These are phyloP conservation scores for Xiphorhynchus erythropygius DNA, from an alignment of 2,797 vertebrate genomes.

Conservation along the genomic window DNA sequence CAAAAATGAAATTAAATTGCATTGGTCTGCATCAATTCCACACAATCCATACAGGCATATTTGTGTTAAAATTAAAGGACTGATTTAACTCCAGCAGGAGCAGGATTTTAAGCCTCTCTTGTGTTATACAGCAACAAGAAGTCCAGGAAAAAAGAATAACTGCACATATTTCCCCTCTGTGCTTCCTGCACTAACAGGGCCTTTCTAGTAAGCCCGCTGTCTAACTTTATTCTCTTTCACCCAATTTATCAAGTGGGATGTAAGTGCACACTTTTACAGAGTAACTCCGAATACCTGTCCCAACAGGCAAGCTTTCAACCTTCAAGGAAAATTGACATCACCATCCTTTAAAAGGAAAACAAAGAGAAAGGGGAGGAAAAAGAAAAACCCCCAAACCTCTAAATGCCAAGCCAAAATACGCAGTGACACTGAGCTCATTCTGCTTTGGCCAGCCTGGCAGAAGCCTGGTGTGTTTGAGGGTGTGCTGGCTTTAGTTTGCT, in stretches of 20 bases:
- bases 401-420: not conserved
- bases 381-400: not conserved
- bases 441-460: conserved; percentile 15
- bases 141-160: not conserved
- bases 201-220: not conserved
- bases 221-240: not conserved
- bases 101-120: not conserved
- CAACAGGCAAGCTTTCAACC: conserved; percentile 3
- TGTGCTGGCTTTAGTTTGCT: conserved; percentile 55
- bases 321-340: not conserved
- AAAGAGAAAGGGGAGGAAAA: not conserved
- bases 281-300: not conserved
- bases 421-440: not conserved
- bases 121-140: not conserved
- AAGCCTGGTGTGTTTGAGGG: not conserved
- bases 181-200: not conserved
- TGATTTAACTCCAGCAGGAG: not conserved
- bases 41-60: not conserved
- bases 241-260: not conserved
- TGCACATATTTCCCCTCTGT: rapidly evolving
- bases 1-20: not conserved
- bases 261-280: not conserved
- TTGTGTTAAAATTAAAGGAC: not conserved
- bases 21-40: not conserved
- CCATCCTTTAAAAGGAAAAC: not conserved